Base-by-base conservation (phyloP, 2,797 vertebrate species). In the Neosilurus hyrtlii region DNA sequence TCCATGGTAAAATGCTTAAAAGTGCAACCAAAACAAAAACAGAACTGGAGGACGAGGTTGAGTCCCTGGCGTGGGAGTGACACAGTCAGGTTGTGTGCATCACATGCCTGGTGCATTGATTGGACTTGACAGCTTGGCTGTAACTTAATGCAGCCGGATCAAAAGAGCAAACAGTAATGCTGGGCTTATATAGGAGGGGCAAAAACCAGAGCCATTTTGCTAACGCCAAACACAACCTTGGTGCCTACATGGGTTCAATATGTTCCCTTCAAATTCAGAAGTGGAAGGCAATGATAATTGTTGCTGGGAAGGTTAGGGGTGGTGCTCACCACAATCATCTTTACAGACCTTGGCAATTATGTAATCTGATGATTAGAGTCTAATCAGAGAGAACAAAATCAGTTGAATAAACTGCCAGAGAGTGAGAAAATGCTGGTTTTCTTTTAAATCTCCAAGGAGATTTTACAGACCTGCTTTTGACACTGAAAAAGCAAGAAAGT, bases 91-190 rank as follows among this genome's bases (percentile, higher is more conserved):
- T 92, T 92, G 91, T 94, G 91, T 94, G 90, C 87, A 89, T 95
- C 94, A 93, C 86, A 78, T 85, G 89, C 87, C 87, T 86, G 78
- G 77, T 83, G 66, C 26, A 82, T 79, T 94, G 95, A 96, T 93
- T 95, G 92, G 89, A 93, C 86, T 89, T 94, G 95, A 95, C 95
- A 94, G 94, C 93, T 86, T 22, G 91, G 87, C 92, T 91, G 93
- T 93, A 95, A 94, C 91, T 92, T 87, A 91, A 93, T 93, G 93
- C 91, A 91, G 90, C 89, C 90, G 89, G 91, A 92, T 94, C 91
- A 94, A 94, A 90, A 93, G 82, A 86, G 65, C 86, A 89, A 85
- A 88, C 83, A 86, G 77, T 77, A 79, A 71, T 80, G 81, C 85
- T 84, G 78, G 73, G 62, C 67, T 35, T 86, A 37, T 65, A 52